Base-by-base conservation (phyloP, 1,140 invertebrate genomes). In the Drosophila repletoides region DNA sequence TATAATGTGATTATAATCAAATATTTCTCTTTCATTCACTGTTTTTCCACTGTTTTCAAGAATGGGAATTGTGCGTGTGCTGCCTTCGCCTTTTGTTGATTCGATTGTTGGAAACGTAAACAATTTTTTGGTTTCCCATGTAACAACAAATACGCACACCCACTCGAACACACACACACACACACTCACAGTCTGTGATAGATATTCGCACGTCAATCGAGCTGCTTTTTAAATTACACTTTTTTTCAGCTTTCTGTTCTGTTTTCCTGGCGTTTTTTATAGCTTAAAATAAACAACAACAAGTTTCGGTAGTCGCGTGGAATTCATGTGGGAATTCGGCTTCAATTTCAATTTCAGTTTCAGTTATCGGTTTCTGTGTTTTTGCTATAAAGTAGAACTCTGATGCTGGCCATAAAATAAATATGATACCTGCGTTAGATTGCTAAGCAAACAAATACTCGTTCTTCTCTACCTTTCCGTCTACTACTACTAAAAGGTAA, bases 171-270 rank as follows among this genome's bases (percentile, higher is more conserved):
- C 14, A 28, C 28, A 19, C 38, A 55, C 17, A 58, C 24, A 41
- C 38, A 21, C 29, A 26, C 17, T 45, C 22, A 22, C 5, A 38
- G 3, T 7, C 33, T 36, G 29, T 12, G 17, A 6, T 12, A 33
- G 19, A 24, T 58, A 45, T 75, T 65, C 53, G 48, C 67, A 81
- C 68, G 76, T 58, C 79, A 83, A 73, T 77, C 69, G 69, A 77
- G 73, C 56, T 84, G 56, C 51, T 61, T 83, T 81, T 83, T 77
- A 73, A 83, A 83, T 77, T 66, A 77, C 51, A 84, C 73, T 83
- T 79, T 68, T 66, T 31, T 12, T n/a, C 40, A 17, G 19, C 33
- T 51, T 56, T 24, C 31, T 24, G 26, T 55, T 58, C 72, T 52
- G 55, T 56, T 56, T n/a, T n/a, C n/a, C n/a, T n/a, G n/a, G n/a